Conservation (phyloP, 2,888 invertebrate genomes). For the Atrina japonica region DNA sequence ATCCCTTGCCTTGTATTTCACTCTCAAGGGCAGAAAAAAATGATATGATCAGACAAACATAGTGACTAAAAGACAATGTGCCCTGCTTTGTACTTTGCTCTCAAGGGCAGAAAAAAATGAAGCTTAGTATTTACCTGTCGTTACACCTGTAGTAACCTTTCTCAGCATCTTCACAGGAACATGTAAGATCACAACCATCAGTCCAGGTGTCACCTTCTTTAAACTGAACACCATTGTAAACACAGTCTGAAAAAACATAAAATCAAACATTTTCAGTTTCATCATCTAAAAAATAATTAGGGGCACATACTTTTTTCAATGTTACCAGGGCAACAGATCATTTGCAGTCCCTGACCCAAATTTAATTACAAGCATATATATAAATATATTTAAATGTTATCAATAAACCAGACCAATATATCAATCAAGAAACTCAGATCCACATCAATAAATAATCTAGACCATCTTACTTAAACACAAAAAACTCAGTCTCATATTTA, state of each 20-base stretch:
- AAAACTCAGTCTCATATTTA: too few relatives aligned
- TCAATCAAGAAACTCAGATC: too few relatives aligned
- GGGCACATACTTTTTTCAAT: too few relatives aligned
- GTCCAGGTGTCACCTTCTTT: constrained; percentile 57
- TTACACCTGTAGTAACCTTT: constrained; percentile 60
- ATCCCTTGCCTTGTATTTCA: neutral
- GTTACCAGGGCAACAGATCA: neutral
- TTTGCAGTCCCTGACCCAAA: neutral
- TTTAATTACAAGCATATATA: too few relatives aligned
- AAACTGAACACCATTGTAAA: constrained; percentile 61
- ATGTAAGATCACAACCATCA: constrained; percentile 60
- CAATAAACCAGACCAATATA: too few relatives aligned
- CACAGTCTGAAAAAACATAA: constrained; percentile 54
- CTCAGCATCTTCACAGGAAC: constrained; percentile 57
- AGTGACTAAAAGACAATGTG: too few relatives aligned
- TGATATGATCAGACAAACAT: too few relatives aligned
- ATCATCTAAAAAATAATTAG: too few relatives aligned
- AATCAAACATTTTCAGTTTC: neutral
- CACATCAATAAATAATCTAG: neutral
- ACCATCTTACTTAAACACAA: too few relatives aligned
- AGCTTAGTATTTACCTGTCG: constrained; percentile 58
- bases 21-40: neutral
- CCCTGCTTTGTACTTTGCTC: too few relatives aligned
- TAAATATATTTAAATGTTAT: too few relatives aligned
- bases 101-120: too few relatives aligned